Conservation (phyloP, 92 coral and sea anemone genomes). For the Blastomussa wellsi region DNA sequence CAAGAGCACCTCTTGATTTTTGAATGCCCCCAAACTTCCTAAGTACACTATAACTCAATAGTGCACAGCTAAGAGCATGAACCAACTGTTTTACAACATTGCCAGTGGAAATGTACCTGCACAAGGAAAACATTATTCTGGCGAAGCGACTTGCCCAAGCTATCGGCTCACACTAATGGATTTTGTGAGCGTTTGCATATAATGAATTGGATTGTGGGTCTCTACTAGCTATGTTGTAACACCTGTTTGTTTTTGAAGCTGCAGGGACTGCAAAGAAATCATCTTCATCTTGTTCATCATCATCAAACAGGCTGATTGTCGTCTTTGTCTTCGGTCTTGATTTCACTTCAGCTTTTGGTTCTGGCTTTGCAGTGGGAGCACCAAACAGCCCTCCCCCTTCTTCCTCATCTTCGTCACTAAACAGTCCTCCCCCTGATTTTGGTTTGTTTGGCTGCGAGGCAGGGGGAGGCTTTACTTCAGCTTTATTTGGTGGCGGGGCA, state of each 20-base stretch:
- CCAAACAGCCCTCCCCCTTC: slow-evolving; percentile 77
- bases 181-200: too few relatives aligned
- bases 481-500: slow-evolving; percentile 25
- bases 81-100: too few relatives aligned
- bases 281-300: slow-evolving; percentile 95
- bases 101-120: too few relatives aligned
- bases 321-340: slow-evolving; percentile 72
- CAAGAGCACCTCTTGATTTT: too few relatives aligned
- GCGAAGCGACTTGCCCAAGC: too few relatives aligned
- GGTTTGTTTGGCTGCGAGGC: slow-evolving; percentile 61
- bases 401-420: slow-evolving; percentile 86
- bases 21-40: too few relatives aligned
- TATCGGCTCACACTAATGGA: too few relatives aligned
- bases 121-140: too few relatives aligned
- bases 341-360: slow-evolving; percentile 49
- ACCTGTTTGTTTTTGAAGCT: slow-evolving; percentile 56
- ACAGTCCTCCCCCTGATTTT: slow-evolving; percentile 84
- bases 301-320: slow-evolving; percentile 97
- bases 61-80: too few relatives aligned
- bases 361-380: slow-evolving; percentile 57
- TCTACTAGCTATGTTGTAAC: too few relatives aligned
- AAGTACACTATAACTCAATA: too few relatives aligned
- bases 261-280: slow-evolving; percentile 66
- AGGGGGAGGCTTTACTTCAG: slow-evolving; percentile 52
- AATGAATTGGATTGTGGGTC: too few relatives aligned